phyloP scores from a whole-genome alignment of 2,888 invertebrate genomes.

The Drosophila setosimentum region DNA sequence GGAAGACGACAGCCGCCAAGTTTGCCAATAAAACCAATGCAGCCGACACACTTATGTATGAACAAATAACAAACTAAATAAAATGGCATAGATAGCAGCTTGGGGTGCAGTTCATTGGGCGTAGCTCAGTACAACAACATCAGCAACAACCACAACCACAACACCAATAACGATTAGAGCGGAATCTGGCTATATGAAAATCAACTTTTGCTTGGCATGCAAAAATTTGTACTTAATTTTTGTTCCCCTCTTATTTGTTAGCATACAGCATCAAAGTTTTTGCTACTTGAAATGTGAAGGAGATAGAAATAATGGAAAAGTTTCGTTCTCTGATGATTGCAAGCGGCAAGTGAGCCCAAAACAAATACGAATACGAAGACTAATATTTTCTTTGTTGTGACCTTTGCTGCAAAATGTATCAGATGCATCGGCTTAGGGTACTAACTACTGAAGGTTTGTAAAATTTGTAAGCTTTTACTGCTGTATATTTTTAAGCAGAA shows the following conservation, averaged over 20 bases:
- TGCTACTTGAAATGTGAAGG: conserved; percentile 77
- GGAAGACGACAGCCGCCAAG: conserved; percentile 81
- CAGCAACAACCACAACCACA: conserved; percentile 16
- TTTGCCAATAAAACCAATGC: conserved; percentile 80
- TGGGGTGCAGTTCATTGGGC: conserved; percentile 55
- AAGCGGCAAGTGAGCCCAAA: conserved; percentile 9
- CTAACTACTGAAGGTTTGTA: conserved; percentile 69
- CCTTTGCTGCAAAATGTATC: conserved; percentile 34
- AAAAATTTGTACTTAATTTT: conserved; percentile 79
- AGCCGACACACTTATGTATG: conserved; percentile 79
- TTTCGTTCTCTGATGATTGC: conserved; percentile 48
- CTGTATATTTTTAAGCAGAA: conserved; percentile 17
- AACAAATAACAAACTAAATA: conserved; percentile 82
- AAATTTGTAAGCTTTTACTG: conserved; percentile 46
- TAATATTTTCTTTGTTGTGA: conserved; percentile 27
- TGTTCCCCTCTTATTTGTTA: conserved; percentile 62
- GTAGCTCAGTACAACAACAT: conserved; percentile 14
- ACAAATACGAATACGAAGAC: conserved; percentile 43
- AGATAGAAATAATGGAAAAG: conserved; percentile 81
- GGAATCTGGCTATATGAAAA: conserved; percentile 66
- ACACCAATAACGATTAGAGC: conserved; percentile 65
- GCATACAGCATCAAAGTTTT: conserved; percentile 76
- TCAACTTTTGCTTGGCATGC: conserved; percentile 75
- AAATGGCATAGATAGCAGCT: conserved; percentile 72
- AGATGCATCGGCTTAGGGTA: conserved; percentile 72